Evolutionary conservation across 2,888 invertebrate species (phyloP).

Genomic region (Dolichopus griseipennis): DNA sequence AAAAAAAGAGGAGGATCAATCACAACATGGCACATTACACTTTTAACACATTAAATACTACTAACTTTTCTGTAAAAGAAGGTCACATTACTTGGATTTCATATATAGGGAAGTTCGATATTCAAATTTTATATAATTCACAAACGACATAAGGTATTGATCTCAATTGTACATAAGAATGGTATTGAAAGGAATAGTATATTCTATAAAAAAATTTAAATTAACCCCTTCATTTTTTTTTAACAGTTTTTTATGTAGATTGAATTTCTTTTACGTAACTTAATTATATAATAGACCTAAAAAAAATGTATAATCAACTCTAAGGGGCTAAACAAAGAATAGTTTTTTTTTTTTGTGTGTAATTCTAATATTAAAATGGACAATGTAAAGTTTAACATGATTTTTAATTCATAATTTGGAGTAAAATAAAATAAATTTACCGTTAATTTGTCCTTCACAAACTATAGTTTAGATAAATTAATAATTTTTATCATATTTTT

Average conservation of each 20-base stretch:
- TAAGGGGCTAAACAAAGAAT: not conserved
- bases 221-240: not conserved
- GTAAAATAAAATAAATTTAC: no score
- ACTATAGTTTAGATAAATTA: no score
- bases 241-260: not conserved
- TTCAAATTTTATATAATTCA: not conserved
- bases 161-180: not conserved
- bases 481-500: no score
- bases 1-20: constrained; percentile 2
- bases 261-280: not conserved
- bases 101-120: not conserved
- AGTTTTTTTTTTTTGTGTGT: not conserved
- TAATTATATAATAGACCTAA: not conserved
- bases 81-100: not conserved
- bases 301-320: not conserved
- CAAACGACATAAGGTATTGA: not conserved
- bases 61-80: not conserved
- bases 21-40: constrained; percentile 4
- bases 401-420: no score
- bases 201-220: not conserved
- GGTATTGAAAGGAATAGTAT: not conserved
- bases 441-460: no score
- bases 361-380: not conserved
- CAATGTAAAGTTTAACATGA: no score
- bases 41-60: not conserved